Evolutionary conservation across 2,888 invertebrate species (phyloP).

Genomic region (Patella pellucida): DNA sequence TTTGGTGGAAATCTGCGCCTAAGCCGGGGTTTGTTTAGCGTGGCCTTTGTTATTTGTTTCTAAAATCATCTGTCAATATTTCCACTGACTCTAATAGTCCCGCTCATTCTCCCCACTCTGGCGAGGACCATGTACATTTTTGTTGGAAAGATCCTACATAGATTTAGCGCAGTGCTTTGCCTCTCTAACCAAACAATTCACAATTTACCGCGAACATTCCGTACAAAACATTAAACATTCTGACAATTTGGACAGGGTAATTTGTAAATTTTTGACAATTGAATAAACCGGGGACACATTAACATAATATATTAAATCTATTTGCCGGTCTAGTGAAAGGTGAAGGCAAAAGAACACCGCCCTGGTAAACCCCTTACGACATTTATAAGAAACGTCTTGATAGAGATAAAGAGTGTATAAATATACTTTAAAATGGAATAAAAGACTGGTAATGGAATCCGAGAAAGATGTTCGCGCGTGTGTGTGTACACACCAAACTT

Average conservation of each 20-base stretch:
- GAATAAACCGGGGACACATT: not conserved
- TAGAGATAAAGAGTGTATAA: no score
- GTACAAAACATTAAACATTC: slow-evolving; percentile 23
- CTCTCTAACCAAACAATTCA: slow-evolving; percentile 19
- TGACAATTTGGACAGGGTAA: slow-evolving; percentile 1
- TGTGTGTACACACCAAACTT: no score
- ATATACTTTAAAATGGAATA: no score
- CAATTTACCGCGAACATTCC: slow-evolving; percentile 17
- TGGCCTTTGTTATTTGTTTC: slow-evolving; percentile 11
- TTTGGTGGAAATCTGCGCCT: slow-evolving; percentile 1
- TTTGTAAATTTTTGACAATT: slow-evolving; percentile 7
- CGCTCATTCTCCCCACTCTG: not conserved
- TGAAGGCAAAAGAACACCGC: not conserved
- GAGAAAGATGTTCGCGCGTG: no score
- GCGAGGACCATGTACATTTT: not conserved
- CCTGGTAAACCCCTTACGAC: not conserved
- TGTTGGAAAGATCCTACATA: not conserved
- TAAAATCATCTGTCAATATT: slow-evolving; percentile 9
- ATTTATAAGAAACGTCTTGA: no score
- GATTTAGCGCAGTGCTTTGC: not conserved
- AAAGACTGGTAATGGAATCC: no score
- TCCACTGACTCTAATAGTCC: not conserved
- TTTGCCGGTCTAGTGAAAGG: no score
- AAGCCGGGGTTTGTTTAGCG: not conserved
- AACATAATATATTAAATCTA: no score